These are phyloP conservation scores for Peromyscus melanophrys DNA, from an alignment of 2,797 vertebrate genomes.

Conservation along the genomic window DNA sequence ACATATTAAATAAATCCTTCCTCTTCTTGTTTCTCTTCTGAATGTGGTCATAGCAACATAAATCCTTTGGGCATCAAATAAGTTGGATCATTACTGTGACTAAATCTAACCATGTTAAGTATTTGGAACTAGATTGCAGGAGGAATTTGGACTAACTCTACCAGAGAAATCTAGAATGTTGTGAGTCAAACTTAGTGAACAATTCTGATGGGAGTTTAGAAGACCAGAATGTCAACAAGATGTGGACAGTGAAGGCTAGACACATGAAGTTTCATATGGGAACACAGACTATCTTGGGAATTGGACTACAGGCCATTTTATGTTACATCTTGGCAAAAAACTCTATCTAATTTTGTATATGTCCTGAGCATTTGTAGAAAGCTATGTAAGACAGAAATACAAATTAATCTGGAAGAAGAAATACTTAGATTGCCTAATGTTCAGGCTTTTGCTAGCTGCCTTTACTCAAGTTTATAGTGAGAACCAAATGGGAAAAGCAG, in stretches of 20 bases:
- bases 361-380: neutral
- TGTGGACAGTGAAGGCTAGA: neutral
- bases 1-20: neutral
- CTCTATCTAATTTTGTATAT: neutral
- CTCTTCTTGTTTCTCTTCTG: neutral
- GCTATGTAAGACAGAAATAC: neutral
- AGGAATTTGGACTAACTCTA: neutral
- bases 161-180: neutral
- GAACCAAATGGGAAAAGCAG: neutral
- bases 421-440: neutral
- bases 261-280: neutral
- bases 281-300: neutral
- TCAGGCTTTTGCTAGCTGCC: neutral
- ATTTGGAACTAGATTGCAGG: neutral
- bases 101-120: slow-evolving; percentile 23
- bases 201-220: neutral
- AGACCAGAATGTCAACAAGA: neutral
- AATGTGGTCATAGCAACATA: neutral
- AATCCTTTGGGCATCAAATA: neutral
- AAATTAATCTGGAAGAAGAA: neutral
- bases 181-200: neutral
- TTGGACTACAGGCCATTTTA: neutral
- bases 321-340: neutral
- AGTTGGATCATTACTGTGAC: neutral
- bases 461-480: neutral